These are phyloP conservation scores for Macaria liturata DNA, from an alignment of 2,888 invertebrate species.

Conservation along the genomic window DNA sequence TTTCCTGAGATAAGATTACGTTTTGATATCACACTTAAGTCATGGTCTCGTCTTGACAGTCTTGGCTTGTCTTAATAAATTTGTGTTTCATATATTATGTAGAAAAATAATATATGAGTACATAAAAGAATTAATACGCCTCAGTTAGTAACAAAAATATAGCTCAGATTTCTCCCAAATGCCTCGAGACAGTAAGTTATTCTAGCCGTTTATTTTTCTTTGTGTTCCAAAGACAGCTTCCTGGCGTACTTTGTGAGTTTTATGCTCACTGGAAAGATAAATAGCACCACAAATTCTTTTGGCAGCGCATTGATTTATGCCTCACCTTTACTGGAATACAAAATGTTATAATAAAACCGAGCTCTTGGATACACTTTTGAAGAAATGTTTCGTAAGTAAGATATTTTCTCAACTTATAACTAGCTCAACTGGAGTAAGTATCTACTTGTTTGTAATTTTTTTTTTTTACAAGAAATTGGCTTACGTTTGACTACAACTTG, in stretches of 20 bases:
- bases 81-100: no score
- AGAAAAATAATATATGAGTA: no score
- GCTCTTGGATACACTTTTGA: background rate
- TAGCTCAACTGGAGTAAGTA: no score
- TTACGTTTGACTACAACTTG: no score
- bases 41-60: no score
- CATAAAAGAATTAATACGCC: no score
- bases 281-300: constrained; percentile 19
- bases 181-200: constrained; percentile 15
- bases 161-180: constrained; percentile 10
- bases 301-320: constrained; percentile 14
- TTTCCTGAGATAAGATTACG: no score
- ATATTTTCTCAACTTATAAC: no score
- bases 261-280: constrained; percentile 15
- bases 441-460: no score
- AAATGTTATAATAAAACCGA: constrained; percentile 3
- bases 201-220: constrained; percentile 17
- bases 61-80: no score
- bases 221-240: constrained; percentile 12
- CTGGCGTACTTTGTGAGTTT: constrained; percentile 18
- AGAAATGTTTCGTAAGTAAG: background rate
- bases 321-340: constrained; percentile 9
- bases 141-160: constrained; percentile 1
- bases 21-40: no score
- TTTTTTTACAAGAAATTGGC: no score